Percentiles rank a stretch among this genome's conserved stretches.
phyloP scores from a whole-genome alignment of 2,888 invertebrate genomes.

The Iselma pallidipennis region DNA sequence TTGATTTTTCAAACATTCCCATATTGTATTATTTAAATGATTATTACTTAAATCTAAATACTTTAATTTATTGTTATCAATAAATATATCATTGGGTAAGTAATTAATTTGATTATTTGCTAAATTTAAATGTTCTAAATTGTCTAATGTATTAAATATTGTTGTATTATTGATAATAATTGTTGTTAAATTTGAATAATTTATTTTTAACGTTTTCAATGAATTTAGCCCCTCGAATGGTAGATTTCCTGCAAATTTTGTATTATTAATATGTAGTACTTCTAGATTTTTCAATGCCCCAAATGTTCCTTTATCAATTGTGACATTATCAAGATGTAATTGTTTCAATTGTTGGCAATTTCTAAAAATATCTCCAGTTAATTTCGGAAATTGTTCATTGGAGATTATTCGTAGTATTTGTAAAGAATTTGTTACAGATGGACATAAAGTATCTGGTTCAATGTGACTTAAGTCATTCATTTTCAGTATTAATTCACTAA shows the following conservation, averaged over 20 bases:
- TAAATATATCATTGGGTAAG: background rate
- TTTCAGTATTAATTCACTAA: background rate
- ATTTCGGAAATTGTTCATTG: background rate
- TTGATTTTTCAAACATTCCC: background rate
- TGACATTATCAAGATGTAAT: background rate
- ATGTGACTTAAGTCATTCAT: background rate
- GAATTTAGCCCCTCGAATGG: background rate
- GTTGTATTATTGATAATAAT: background rate
- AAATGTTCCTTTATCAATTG: background rate
- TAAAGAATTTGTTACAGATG: background rate
- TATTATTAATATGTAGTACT: background rate
- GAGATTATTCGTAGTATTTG: background rate
- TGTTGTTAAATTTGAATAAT: background rate
- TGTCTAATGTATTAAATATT: background rate
- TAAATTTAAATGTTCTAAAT: background rate
- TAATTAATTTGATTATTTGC: background rate
- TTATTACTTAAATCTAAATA: background rate
- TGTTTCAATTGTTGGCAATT: background rate
- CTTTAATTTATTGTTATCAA: background rate
- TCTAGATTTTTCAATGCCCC: background rate
- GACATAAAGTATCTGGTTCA: background rate
- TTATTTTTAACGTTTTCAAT: background rate
- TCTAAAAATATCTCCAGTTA: background rate
- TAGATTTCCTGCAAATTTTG: background rate
- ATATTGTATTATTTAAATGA: background rate